Percentiles rank a stretch among this genome's conserved stretches.
Evolutionary conservation across 2,888 invertebrate genomes (phyloP).

Genomic region (Coleophora flavipennella): DNA sequence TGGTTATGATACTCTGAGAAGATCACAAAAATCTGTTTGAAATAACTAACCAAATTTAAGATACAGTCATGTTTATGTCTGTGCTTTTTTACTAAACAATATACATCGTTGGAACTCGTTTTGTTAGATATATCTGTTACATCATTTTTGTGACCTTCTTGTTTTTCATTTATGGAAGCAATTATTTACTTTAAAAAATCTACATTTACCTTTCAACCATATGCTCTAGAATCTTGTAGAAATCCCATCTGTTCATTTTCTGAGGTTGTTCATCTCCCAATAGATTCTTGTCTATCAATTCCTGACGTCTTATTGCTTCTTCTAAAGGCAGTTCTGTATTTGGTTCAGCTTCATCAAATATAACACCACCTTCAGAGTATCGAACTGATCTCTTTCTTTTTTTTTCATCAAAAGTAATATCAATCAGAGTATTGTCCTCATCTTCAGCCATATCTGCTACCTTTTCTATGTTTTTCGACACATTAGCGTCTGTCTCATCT

Average conservation of each 20-base stretch:
- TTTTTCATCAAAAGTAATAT: conserved; percentile 48
- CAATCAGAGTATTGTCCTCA: conserved; percentile 47
- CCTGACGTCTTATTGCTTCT: conserved; percentile 64
- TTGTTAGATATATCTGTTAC: too few species aligned
- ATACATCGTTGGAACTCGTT: too few species aligned
- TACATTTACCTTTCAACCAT: conserved; percentile 75
- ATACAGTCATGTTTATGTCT: too few species aligned
- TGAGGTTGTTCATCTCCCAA: conserved; percentile 41
- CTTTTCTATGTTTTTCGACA: conserved; percentile 24
- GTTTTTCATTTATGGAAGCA: too few species aligned
- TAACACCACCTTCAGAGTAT: conserved; percentile 48
- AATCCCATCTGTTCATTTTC: conserved; percentile 74
- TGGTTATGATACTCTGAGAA: too few species aligned
- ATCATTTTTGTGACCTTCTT: too few species aligned
- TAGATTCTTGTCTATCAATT: conserved; percentile 50
- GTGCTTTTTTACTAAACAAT: too few species aligned
- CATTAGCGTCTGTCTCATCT: conserved; percentile 18
- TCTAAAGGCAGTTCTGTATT: conserved; percentile 45
- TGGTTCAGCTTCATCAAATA: conserved; percentile 21
- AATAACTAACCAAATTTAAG: too few species aligned
- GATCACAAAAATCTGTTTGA: too few species aligned
- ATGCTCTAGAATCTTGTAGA: conserved; percentile 76
- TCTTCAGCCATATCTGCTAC: conserved; percentile 23
- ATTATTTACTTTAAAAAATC: too few species aligned
- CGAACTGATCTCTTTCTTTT: conserved; percentile 42